A percentile compares a stretch with the other conserved stretches of the same genome.
These are phyloP conservation scores for Drosophila sturtevanti DNA, from an alignment of 1,140 invertebrate genomes.

Conservation along the genomic window DNA sequence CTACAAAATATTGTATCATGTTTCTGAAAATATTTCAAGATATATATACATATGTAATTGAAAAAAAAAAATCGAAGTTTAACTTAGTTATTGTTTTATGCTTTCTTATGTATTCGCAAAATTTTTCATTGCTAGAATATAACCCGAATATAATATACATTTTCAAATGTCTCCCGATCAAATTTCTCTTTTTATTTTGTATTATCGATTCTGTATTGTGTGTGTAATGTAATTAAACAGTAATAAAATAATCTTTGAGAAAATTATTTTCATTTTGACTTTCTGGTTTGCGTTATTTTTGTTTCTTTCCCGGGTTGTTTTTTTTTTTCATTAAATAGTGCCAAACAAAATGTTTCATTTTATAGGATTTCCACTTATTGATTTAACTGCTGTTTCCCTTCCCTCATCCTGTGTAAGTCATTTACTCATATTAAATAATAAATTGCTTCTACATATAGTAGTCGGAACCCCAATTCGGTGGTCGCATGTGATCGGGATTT, in stretches of 20 bases:
- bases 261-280: background rate
- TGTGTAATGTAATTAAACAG: constrained; percentile 26
- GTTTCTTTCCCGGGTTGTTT: no score
- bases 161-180: constrained; percentile 3
- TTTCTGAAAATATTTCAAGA: background rate
- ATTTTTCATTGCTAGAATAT: background rate
- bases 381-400: constrained; percentile 28
- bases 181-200: constrained; percentile 39
- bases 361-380: constrained; percentile 41
- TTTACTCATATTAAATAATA: background rate
- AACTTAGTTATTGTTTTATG: background rate
- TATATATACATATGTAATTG: background rate
- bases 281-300: no score
- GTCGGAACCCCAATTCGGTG: constrained; percentile 83
- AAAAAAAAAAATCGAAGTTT: background rate
- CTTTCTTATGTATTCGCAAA: background rate
- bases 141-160: background rate
- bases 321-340: background rate
- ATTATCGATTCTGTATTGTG: constrained; percentile 40
- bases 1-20: background rate
- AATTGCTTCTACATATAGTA: constrained; percentile 61
- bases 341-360: background rate
- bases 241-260: constrained; percentile 48
- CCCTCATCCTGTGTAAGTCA: no score
- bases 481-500: constrained; percentile 88